These are phyloP conservation scores for Meta bourneti DNA, from an alignment of 2,888 invertebrate genomes.

Conservation along the genomic window DNA sequence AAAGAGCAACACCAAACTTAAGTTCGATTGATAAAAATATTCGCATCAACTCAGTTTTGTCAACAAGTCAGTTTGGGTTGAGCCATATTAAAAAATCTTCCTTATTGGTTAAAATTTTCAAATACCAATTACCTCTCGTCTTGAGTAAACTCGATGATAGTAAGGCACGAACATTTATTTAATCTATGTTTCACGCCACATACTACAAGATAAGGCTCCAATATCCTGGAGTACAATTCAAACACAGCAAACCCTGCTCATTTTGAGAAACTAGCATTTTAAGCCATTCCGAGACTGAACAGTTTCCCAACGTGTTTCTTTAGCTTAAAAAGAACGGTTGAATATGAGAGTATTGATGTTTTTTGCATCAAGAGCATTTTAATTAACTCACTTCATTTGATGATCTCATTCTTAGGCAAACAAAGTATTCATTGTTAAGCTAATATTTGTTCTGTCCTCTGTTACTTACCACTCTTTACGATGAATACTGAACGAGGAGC, in stretches of 20 bases:
- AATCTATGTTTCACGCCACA: not conserved
- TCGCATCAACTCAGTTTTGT: too few species aligned
- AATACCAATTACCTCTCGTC: slow-evolving; percentile 13
- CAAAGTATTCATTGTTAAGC: slow-evolving; percentile 58
- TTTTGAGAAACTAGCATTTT: slow-evolving; percentile 10
- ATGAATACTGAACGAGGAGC: slow-evolving; percentile 1
- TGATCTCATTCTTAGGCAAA: slow-evolving; percentile 51
- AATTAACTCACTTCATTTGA: slow-evolving; percentile 57
- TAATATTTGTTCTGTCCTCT: slow-evolving; percentile 52
- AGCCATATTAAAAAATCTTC: too few species aligned
- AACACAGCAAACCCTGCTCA: slow-evolving; percentile 15
- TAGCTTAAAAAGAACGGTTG: slow-evolving; percentile 17
- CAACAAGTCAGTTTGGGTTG: too few species aligned
- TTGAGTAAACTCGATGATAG: slow-evolving; percentile 37
- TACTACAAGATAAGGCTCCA: not conserved
- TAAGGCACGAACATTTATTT: slow-evolving; percentile 22
- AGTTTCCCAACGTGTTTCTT: slow-evolving; percentile 22
- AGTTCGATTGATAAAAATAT: too few species aligned
- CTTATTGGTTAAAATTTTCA: slow-evolving; percentile 1
- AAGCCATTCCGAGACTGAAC: slow-evolving; percentile 30
- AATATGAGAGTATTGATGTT: slow-evolving; percentile 39
- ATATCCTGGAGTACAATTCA: slow-evolving; percentile 28
- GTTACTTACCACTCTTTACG: slow-evolving; percentile 10
- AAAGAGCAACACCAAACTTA: too few species aligned
- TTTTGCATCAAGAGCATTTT: slow-evolving; percentile 41